A percentile compares a stretch with the other conserved stretches of the same genome.
These are phyloP conservation scores for Penaeus vannamei DNA, from an alignment of 1,140 invertebrate genomes.

Conservation along the genomic window DNA sequence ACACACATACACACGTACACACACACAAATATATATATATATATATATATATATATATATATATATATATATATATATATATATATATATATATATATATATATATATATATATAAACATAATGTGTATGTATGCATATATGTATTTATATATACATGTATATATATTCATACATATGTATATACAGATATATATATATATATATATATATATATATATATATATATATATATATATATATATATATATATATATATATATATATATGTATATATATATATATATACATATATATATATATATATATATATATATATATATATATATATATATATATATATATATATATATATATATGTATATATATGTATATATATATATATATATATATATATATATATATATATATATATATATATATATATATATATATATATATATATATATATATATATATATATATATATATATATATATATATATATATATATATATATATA, in stretches of 20 bases:
- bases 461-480: no score
- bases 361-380: no score
- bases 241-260: conserved; percentile 33
- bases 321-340: conserved; percentile 33
- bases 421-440: no score
- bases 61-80: neutral
- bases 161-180: neutral
- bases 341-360: conserved; percentile 11
- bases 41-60: neutral
- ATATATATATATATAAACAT: neutral
- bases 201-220: conserved; percentile 33
- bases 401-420: no score
- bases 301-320: conserved; percentile 23
- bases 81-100: no score
- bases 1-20: no score
- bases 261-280: conserved; percentile 30
- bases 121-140: neutral
- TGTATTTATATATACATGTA: neutral
- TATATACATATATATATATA: neutral
- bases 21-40: no score
- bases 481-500: no score
- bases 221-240: conserved; percentile 25
- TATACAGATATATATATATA: conserved; percentile 25
- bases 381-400: no score
- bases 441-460: no score